phyloP scores from a whole-genome alignment of 2,797 vertebrate genomes.

The Cephalopachus bancanus region DNA sequence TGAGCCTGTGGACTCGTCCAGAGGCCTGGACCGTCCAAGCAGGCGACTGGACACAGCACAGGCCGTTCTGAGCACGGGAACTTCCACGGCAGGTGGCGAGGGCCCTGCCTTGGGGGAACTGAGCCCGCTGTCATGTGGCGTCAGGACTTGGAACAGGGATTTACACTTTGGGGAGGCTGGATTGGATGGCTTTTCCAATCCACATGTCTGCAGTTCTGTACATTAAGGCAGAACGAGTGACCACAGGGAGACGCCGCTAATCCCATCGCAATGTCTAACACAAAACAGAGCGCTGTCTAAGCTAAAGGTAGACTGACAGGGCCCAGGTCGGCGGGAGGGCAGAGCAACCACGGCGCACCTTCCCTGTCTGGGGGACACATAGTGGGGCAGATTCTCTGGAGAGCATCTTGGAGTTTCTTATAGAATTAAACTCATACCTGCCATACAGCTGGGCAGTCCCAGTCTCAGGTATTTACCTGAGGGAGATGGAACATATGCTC shows the following conservation, averaged over 20 bases:
- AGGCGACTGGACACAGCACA: not conserved
- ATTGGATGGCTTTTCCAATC: not conserved
- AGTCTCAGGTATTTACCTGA: not conserved
- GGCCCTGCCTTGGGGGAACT: not conserved
- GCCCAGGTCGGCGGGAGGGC: fast-evolving
- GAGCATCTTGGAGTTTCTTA: fast-evolving
- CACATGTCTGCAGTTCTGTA: not conserved
- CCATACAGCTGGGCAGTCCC: fast-evolving
- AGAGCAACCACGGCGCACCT: fast-evolving
- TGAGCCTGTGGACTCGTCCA: too few relatives aligned
- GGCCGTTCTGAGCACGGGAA: not conserved
- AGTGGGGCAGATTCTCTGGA: fast-evolving
- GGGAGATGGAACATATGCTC: not conserved
- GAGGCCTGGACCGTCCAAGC: not conserved
- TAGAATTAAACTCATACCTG: fast-evolving
- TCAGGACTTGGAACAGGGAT: not conserved
- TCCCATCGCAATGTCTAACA: not conserved
- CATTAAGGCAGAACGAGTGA: too few relatives aligned
- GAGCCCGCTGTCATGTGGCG: fast-evolving
- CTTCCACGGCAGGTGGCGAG: fast-evolving
- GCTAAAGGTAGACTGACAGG: fast-evolving
- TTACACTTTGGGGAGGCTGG: not conserved
- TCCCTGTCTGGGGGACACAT: too few relatives aligned
- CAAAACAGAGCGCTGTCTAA: not conserved
- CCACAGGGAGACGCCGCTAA: fast-evolving